Evolutionary conservation across 1,140 invertebrate genomes (phyloP), one percentile per base, ranked within the genome.

Genomic region (Bombus haemorrhoidalis): DNA sequence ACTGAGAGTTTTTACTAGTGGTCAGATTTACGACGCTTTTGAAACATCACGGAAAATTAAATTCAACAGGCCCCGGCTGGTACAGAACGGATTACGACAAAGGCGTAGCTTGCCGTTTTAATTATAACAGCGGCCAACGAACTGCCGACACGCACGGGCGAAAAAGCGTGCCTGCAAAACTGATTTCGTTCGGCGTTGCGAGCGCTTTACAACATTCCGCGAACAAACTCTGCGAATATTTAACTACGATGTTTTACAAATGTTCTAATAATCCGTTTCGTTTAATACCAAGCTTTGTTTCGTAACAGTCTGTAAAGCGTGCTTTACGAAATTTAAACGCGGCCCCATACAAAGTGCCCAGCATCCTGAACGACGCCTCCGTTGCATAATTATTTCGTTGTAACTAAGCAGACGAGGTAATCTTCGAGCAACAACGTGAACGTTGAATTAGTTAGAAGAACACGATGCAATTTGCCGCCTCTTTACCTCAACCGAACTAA

Each of bases 331-430:
- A 72, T 57, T 57, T 34, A 72, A 62, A 64, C 53, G 43, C 79
- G 39, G 1, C 25, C 9, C 25, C 12, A 47, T 32, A 32, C 47
- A 66, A 76, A 76, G 41, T 39, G 43, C 43, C n/a, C 34, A 10
- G 22, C 73, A 37, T 62, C 37, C 81, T 68, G 47, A 43, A 66
- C 73, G 28, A 69, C 34, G 41, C 34, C 34, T 32, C 4, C 12
- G 62, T 76, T 76, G 47, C 62, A 69, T 77, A 77, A 77, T 83
- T 83, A 83, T 83, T 76, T 68, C 81, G 64, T 47, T 22, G 43
- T 53, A 74, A n/a, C 41, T n/a, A 34, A 66, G 28, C 43, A 64
- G 9, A 47, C 43, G 22, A 4, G 47, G 53, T 77, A 66, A 83
- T 83, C 73, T 77, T 22, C 47, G 69, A 8, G n/a, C 6, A 22